Conservation (phyloP, 2,888 invertebrate species). For the Seira musarum region DNA sequence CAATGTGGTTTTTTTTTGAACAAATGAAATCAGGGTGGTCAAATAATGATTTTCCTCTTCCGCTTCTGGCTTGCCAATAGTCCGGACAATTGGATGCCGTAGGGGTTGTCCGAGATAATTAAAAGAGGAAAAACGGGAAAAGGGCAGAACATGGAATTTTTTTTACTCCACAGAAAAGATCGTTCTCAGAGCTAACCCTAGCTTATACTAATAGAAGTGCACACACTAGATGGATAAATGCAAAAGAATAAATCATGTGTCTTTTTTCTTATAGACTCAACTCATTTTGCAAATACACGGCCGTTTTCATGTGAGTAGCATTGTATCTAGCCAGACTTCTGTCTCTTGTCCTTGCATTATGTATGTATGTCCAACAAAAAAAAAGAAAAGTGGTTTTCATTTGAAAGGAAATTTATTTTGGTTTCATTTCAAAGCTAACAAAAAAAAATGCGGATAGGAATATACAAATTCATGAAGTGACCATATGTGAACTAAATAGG, state of each 20-base stretch:
- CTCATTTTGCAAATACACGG: not conserved
- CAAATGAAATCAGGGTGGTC: slow-evolving; percentile 48
- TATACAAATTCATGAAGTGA: not conserved
- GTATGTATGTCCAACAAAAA: not conserved
- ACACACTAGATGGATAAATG: slow-evolving; percentile 2
- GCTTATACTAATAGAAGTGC: not conserved
- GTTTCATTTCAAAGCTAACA: not conserved
- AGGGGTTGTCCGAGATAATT: slow-evolving; percentile 55
- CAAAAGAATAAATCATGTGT: slow-evolving; percentile 7
- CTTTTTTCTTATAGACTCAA: not conserved
- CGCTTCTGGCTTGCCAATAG: slow-evolving; percentile 31
- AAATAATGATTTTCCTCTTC: slow-evolving; percentile 46
- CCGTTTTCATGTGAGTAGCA: not conserved
- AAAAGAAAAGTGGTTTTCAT: slow-evolving; percentile 43
- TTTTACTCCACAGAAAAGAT: not conserved
- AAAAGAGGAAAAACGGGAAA: slow-evolving; percentile 37
- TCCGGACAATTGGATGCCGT: slow-evolving; percentile 41
- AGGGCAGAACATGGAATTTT: slow-evolving; percentile 4
- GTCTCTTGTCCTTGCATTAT: not conserved
- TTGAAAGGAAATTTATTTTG: slow-evolving; percentile 39
- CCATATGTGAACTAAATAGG: not conserved
- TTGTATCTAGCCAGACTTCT: not conserved
- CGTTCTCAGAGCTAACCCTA: not conserved
- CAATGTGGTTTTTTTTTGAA: slow-evolving; percentile 11
- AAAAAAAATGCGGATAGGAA: not conserved